Evolutionary conservation across 2,113 vertebrate genomes (phyloP), one percentile per base, ranked within the genome.

Genomic region (Ptychochromis oligacanthus): DNA sequence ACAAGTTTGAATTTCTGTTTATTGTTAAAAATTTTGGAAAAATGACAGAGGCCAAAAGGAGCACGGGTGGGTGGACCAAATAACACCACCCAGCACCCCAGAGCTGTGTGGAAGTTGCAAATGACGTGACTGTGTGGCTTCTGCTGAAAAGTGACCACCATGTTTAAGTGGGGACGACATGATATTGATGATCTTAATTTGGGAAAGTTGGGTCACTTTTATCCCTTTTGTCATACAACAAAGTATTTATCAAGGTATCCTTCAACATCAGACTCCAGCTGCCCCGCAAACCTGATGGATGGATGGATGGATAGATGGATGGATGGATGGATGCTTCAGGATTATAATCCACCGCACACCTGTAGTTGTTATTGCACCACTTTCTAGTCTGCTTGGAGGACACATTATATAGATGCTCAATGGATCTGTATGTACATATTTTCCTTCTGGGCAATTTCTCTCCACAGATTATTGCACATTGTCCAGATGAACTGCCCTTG

Each of bases 351-450:
- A n/a, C 67, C 17, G n/a, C 46, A 72, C 26, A 72, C 43, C 26
- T 72, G 46, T 54, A 72, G 67, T 34, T 72, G 67, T 72, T 54
- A 72, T 54, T 46, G 20, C 52, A 54, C 49, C 31, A 72, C 46
- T 72, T 72, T 72, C 67, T 72, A 72, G 43, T 72, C 67, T 54
- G 67, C 67, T 72, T 72, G 67, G 67, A 72, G 67, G 46, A 26
- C 26, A 72, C 11, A 54, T 72, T 72, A 72, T 28, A 72, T 72
- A 72, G 54, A 52, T 31, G 18, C 46, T 72, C 67, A 72, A 46
- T 54, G 46, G 46, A 72, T 72, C 67, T 54, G 46, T 20, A 46
- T 2, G 18, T 34, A 54, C 67, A 5, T 72, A 72, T 72, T 72
- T 72, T 52, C 43, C 43, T 70, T 70, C 65, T 70, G 43, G 65